Conservation (phyloP, 2,113 vertebrate species). For the Aythya baeri region DNA sequence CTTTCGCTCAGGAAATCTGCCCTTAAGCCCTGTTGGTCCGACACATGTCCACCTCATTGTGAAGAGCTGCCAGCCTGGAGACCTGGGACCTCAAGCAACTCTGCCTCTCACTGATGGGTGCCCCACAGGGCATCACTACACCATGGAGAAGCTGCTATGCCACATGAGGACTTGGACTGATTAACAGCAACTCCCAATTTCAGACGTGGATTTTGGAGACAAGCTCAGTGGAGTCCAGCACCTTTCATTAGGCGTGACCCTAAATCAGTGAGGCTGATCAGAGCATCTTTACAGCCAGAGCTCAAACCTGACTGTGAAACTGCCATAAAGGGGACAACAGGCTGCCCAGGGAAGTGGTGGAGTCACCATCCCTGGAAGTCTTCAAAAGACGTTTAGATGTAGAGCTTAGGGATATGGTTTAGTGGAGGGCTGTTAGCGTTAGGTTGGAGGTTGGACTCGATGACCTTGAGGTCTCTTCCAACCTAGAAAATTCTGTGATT, state of each 20-base stretch:
- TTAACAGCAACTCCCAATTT: not conserved
- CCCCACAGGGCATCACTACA: not conserved
- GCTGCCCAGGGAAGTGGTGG: no score
- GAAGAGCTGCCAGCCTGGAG: not conserved
- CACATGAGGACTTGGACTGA: rapidly evolving
- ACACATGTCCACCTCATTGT: not conserved
- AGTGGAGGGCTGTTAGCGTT: no score
- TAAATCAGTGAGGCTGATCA: not conserved
- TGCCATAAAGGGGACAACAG: not conserved
- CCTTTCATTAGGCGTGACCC: not conserved
- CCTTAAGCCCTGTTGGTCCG: not conserved
- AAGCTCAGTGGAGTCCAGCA: not conserved
- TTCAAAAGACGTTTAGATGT: no score
- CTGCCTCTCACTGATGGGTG: not conserved
- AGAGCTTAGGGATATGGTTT: no score
- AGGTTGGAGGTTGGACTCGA: no score
- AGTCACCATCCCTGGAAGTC: no score
- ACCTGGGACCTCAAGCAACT: not conserved
- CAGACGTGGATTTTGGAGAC: not conserved
- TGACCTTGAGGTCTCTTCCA: no score
- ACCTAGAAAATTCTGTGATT: no score
- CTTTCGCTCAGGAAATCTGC: not conserved
- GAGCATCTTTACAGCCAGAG: not conserved
- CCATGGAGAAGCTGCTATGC: not conserved
- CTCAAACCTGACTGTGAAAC: not conserved